phyloP scores from a whole-genome alignment of 2,888 invertebrate genomes.

The Pristionchus japonicus region DNA sequence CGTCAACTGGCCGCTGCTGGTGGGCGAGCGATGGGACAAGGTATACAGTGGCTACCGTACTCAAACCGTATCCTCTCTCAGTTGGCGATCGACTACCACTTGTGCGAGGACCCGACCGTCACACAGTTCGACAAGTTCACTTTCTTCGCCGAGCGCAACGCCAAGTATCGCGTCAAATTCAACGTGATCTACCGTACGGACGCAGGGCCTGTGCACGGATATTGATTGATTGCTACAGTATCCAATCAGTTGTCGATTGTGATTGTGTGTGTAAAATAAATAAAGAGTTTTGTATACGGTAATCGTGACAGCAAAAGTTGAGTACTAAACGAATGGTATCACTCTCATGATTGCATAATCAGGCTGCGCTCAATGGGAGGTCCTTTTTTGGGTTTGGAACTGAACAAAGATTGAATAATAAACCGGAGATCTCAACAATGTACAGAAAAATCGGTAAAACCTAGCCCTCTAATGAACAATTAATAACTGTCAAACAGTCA shows the following conservation, averaged over 20 bases:
- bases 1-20: conserved; percentile 12
- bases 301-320: too few relatives aligned
- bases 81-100: conserved; percentile 44
- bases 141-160: not conserved
- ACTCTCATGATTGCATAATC: too few relatives aligned
- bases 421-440: not conserved
- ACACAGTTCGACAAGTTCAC: not conserved
- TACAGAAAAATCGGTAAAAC: not conserved
- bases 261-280: conserved; percentile 6
- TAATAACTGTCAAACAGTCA: too few relatives aligned
- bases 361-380: too few relatives aligned
- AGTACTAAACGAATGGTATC: too few relatives aligned
- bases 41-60: not conserved
- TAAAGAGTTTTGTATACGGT: conserved; percentile 37
- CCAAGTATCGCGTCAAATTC: conserved; percentile 37
- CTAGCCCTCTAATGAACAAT: too few relatives aligned
- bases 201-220: not conserved
- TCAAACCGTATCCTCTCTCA: not conserved
- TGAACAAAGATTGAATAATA: not conserved
- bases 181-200: conserved; percentile 40
- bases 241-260: not conserved
- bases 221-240: conserved; percentile 10
- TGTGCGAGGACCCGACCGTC: not conserved
- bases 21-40: conserved; percentile 35
- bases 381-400: too few relatives aligned